Evolutionary conservation across 2,888 invertebrate genomes (phyloP), one percentile per base, ranked within the genome.

Genomic region (Sphinx pinastri): DNA sequence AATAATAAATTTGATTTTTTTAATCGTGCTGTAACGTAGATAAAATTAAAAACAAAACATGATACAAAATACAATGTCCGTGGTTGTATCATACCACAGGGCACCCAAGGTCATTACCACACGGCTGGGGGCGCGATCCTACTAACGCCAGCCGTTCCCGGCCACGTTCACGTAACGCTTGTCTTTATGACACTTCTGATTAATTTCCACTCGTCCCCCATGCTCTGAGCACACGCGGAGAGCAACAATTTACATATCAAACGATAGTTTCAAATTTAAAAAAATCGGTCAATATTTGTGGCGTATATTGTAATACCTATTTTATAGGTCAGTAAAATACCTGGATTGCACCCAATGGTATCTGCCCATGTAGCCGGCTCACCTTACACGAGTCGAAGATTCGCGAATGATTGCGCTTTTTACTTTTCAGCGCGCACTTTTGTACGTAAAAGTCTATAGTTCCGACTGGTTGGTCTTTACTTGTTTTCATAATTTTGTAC

Each of bases 71-170:
- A 4, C 10, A 51, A 51, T 38, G 69, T 70, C 67, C 71, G 68
- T 78, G 70, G 79, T 74, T 82, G 82, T 60, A 16, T 47, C 85
- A 77, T 84, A 85, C 84, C 83, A 73, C 76, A 80, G 70, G 69
- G 81, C 77, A 57, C 71, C 80, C 81, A 82, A 83, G 87, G 85
- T 86, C 87, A 87, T 88, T 88, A 88, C 86, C 86, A 83, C 85
- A 79, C 82, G 81, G 76, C 79, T 80, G 81, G 83, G 85, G 83
- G 83, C 81, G 81, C 84, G 82, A 75, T 80, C 78, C 78, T 73
- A 75, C 78, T 78, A 82, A 76, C 78, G 80, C 73, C 77, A 75
- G 77, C 75, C 75, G 75, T 73, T 77, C 79, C 81, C 77, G 78
- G 76, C 80, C 77, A 78, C 80, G 79, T 83, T 85, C 85, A 82